phyloP scores from a whole-genome alignment of 2,888 invertebrate species.

The Hydriomena furcata region DNA sequence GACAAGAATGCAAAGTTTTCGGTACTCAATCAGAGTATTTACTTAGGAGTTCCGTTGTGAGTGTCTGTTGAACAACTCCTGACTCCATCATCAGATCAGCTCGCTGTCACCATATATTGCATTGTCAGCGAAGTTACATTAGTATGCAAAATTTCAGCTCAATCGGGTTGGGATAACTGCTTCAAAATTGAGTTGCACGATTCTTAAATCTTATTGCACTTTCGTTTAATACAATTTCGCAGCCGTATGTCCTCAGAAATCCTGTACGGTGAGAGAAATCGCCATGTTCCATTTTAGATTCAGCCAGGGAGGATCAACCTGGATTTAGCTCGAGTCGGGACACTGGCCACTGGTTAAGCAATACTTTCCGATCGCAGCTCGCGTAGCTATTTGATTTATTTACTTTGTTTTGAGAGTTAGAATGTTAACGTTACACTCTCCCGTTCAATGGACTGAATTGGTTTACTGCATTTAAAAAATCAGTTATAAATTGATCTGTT shows the following conservation, averaged over 20 bases:
- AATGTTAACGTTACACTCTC: neutral
- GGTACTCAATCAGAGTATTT: too few relatives aligned
- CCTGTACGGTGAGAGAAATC: constrained; percentile 25
- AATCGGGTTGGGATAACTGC: too few relatives aligned
- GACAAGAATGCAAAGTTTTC: too few relatives aligned
- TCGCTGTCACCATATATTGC: too few relatives aligned
- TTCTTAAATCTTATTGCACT: too few relatives aligned
- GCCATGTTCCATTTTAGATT: constrained; percentile 39
- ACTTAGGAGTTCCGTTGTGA: too few relatives aligned
- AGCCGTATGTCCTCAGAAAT: constrained; percentile 12
- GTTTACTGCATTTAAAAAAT: neutral
- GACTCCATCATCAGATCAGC: too few relatives aligned
- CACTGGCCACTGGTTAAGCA: constrained; percentile 37
- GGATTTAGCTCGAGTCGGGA: constrained; percentile 30
- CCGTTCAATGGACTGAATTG: neutral
- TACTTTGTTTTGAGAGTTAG: constrained; percentile 10
- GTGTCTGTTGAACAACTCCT: too few relatives aligned
- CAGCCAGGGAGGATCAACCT: constrained; percentile 30
- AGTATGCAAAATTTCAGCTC: too few relatives aligned
- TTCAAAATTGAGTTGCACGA: too few relatives aligned
- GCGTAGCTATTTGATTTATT: constrained; percentile 21
- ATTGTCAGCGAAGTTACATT: too few relatives aligned
- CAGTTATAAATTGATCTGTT: neutral
- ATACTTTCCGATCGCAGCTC: constrained; percentile 42
- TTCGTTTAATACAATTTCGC: neutral